Conservation (phyloP, 2,797 vertebrate species). For the Amazona finschi region DNA sequence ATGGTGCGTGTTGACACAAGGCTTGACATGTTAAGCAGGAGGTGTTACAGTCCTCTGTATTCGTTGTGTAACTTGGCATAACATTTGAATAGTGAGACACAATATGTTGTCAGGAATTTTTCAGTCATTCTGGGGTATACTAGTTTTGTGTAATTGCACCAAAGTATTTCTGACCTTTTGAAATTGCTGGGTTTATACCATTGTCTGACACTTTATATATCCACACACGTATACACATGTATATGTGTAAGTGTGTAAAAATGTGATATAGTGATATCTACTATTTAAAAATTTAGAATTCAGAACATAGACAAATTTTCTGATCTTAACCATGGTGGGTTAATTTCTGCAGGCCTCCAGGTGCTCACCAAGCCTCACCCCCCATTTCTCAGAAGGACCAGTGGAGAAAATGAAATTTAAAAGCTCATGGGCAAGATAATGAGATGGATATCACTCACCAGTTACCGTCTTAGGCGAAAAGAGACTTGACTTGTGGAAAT, state of each 20-base stretch:
- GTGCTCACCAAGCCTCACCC: background rate
- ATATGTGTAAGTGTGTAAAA: background rate
- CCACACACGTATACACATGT: background rate
- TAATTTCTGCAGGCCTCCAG: background rate
- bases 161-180: background rate
- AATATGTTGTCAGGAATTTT: background rate
- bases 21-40: constrained; percentile 22
- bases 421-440: background rate
- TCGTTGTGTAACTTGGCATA: background rate
- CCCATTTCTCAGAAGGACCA: background rate
- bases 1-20: background rate
- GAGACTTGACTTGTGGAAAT: background rate
- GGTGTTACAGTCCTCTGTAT: background rate
- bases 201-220: background rate
- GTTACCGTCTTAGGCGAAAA: background rate
- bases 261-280: background rate
- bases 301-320: background rate
- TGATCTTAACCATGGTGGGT: background rate
- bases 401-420: background rate
- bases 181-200: background rate
- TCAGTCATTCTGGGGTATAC: background rate
- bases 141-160: background rate
- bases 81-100: background rate
- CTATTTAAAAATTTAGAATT: background rate
- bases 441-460: background rate